Evolutionary conservation across 2,888 invertebrate species (phyloP).

Genomic region (Linnaemya vulpina): DNA sequence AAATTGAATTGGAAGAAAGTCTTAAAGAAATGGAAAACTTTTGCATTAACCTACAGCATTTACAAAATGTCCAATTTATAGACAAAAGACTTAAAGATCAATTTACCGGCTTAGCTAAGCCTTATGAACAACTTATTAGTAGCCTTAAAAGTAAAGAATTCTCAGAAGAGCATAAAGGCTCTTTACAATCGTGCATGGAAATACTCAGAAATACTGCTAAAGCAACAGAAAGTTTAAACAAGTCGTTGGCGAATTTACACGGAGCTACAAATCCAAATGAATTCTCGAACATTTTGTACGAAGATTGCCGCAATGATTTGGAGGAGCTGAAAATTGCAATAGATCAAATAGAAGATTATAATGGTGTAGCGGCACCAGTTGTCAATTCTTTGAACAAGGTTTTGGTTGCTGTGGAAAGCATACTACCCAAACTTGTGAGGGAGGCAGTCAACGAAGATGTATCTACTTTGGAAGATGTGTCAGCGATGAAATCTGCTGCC

Average conservation of each 20-base stretch:
- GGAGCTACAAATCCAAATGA: conserved; percentile 34
- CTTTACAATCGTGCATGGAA: conserved; percentile 40
- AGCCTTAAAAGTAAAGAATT: conserved; percentile 42
- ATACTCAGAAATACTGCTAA: conserved; percentile 51
- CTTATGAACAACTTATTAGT: conserved; percentile 35
- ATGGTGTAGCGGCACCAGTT: conserved; percentile 55
- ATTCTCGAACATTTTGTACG: conserved; percentile 38
- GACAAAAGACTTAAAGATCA: conserved; percentile 43
- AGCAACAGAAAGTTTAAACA: conserved; percentile 46
- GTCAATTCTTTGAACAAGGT: conserved; percentile 81
- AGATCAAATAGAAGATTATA: conserved; percentile 57
- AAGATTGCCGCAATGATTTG: conserved; percentile 46
- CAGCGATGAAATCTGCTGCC: conserved; percentile 85
- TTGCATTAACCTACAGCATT: conserved; percentile 73
- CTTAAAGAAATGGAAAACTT: conserved; percentile 81
- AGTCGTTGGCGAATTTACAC: conserved; percentile 25
- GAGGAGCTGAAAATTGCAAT: conserved; percentile 65
- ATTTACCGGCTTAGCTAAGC: conserved; percentile 39
- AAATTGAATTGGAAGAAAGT: conserved; percentile 78
- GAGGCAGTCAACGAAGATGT: conserved; percentile 76
- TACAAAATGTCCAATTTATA: conserved; percentile 59
- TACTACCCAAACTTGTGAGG: conserved; percentile 65
- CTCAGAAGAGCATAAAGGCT: conserved; percentile 66
- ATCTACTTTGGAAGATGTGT: conserved; percentile 84
- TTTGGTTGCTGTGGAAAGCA: conserved; percentile 78